Evolutionary conservation across 2,797 vertebrate species (phyloP), one percentile per base, ranked within the genome.

Genomic region (Psittacula derbiana): DNA sequence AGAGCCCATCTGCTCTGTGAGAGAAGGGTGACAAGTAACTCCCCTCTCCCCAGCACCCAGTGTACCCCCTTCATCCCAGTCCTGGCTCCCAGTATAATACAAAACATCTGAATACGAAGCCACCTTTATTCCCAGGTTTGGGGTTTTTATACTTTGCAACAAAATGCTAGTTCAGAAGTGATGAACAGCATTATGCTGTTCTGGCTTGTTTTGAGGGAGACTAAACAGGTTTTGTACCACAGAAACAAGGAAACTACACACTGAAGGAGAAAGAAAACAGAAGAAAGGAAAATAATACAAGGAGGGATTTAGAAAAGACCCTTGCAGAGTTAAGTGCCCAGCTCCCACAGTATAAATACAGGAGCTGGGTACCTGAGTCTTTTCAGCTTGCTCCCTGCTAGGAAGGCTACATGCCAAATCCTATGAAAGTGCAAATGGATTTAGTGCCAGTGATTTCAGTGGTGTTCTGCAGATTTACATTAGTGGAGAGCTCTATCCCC

Each of bases 381-480:
- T 86, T 40, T 2, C 76, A 88, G 92, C 80, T 78, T 1, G 0
- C 86, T 86, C 80, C 88, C 85, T 91, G 67, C 80, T 52, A 84
- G 31, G 24, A 88, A 44, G 66, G 67, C 67, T 36, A 50, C 85
- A 44, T 95, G 94, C 90, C 94, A 95, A 92, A 85, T 82, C 88
- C 90, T 65, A 88, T 82, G 74, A 71, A 95, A 94, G 86, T 89
- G 90, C 83, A 96, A 93, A 95, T 85, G 86, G 94, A 67, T 92
- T 92, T 88, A 88, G 70, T 80, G 88, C 80, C 49, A 41, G 4
- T 24, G 86, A 87, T 92, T 95, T 88, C 83, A 62, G 57, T 8
- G 61, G 36, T 57, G 43, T 49, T 73, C 43, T 38, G 86, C 79
- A 74, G 84, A 65, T 86, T 88, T 74, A 67, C 80, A 61, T 46